phyloP scores from a whole-genome alignment of 2,113 vertebrate species.

The Gavialis gangeticus region DNA sequence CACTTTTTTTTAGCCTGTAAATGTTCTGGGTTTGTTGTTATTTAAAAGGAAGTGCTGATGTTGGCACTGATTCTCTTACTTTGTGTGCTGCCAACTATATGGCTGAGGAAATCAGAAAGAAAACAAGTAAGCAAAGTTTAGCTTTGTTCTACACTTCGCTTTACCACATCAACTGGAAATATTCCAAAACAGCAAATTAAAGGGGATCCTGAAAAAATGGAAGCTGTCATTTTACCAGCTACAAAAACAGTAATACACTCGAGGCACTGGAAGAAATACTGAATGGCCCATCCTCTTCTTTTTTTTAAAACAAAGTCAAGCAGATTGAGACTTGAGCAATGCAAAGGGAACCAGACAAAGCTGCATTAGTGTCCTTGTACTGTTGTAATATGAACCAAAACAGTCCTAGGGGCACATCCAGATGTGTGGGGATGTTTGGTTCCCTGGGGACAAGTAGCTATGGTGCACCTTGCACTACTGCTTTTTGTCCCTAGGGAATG shows the following conservation, averaged over 20 bases:
- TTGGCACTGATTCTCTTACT: slow-evolving; percentile 22
- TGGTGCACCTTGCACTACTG: too few relatives aligned
- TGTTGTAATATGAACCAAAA: too few relatives aligned
- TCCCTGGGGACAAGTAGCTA: too few relatives aligned
- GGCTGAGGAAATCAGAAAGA: slow-evolving; percentile 16
- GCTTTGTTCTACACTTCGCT: slow-evolving; percentile 27
- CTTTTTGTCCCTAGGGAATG: too few relatives aligned
- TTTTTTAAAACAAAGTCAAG: not conserved
- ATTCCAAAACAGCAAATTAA: not conserved
- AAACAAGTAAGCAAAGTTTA: slow-evolving; percentile 43
- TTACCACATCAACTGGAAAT: not conserved
- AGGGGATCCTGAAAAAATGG: not conserved
- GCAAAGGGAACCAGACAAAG: not conserved
- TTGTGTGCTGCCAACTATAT: slow-evolving; percentile 20
- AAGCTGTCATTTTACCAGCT: not conserved
- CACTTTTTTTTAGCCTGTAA: slow-evolving; percentile 13
- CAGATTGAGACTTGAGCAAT: not conserved
- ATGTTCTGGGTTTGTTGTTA: slow-evolving; percentile 50
- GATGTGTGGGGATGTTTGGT: too few relatives aligned
- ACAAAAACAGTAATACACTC: not conserved
- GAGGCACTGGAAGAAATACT: not conserved
- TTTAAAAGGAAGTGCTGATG: slow-evolving; percentile 53
- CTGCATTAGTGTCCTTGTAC: too few relatives aligned
- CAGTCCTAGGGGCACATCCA: too few relatives aligned
- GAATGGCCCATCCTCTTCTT: not conserved